phyloP scores from a whole-genome alignment of 2,113 vertebrate species.

The Perca fluviatilis region DNA sequence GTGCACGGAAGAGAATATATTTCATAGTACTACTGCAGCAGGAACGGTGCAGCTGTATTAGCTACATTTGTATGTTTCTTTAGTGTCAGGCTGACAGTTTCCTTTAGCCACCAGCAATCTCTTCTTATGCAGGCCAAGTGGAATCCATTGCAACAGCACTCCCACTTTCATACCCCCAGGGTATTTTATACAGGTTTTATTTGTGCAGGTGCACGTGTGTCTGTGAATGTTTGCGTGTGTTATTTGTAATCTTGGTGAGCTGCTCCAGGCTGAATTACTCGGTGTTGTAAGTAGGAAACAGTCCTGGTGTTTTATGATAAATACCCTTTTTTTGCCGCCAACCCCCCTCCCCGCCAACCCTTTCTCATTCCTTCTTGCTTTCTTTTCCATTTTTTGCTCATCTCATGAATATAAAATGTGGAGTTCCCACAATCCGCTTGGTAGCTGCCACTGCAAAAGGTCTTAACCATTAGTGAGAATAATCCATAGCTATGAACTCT shows the following conservation, averaged over 20 bases:
- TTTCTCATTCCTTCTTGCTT: conserved; percentile 3
- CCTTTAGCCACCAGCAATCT: conserved; percentile 33
- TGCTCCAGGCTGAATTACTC: conserved; percentile 66
- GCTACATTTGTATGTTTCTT: conserved; percentile 36
- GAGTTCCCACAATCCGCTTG: conserved; percentile 57
- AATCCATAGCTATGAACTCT: conserved; percentile 58
- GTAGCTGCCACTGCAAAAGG: conserved; percentile 53
- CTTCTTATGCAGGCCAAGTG: conserved; percentile 39
- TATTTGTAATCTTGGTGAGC: conserved; percentile 56
- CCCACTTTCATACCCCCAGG: conserved; percentile 38
- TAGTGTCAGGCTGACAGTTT: conserved; percentile 25
- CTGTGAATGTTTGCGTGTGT: conserved; percentile 27
- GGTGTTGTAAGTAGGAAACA: conserved; percentile 56
- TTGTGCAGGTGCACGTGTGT: background rate
- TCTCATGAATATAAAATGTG: conserved; percentile 68
- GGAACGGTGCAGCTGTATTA: conserved; percentile 7
- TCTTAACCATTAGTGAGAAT: conserved; percentile 61
- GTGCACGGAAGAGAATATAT: conserved; percentile 5
- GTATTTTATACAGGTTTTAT: conserved; percentile 31
- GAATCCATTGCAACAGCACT: conserved; percentile 32
- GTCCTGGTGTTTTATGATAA: conserved; percentile 67
- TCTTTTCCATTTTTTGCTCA: conserved; percentile 33
- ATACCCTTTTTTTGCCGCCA: conserved; percentile 56
- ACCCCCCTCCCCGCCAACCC: background rate
- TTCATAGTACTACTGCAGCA: conserved; percentile 9